Base-by-base conservation (phyloP, 1,140 invertebrate genomes). In the Eciton burchellii region DNA sequence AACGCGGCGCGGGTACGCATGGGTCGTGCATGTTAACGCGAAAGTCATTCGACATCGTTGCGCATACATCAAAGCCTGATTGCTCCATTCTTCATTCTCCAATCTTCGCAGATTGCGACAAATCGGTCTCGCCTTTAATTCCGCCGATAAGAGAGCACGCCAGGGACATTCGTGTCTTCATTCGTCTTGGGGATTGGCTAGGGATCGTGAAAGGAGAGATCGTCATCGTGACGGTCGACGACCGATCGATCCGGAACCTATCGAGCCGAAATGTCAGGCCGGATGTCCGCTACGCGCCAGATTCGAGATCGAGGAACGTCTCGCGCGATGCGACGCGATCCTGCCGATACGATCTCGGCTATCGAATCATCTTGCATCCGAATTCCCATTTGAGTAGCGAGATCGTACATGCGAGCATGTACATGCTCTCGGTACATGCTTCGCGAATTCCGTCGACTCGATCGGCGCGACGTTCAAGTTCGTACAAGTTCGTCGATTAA, bases 381-480 rank as follows among this genome's bases (percentile, higher is more conserved):
- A n/a, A n/a, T n/a, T n/a, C n/a, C n/a, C n/a, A n/a, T n/a, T n/a
- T n/a, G n/a, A n/a, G n/a, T n/a, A n/a, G n/a, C n/a, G n/a, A n/a
- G n/a, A n/a, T n/a, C n/a, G n/a, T 35, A 49, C 57, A 74, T 41
- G 26, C 62, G 56, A 59, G 16, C 72, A 24, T 9, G 45, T 41
- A 76, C 3, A n/a, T n/a, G n/a, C n/a, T n/a, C n/a, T 49, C 29
- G 70, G 43, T 29, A 59, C 45, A 21, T 52, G 52, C 52, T 26
- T 43, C 43, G 43, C 57, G 26, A 1, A 65, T 76, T n/a, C n/a
- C n/a, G n/a, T n/a, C n/a, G n/a, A n/a, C n/a, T n/a, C n/a, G n/a
- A n/a, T n/a, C n/a, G n/a, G n/a, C n/a, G n/a, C 45, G 60, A 26
- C 47, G 73, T 59, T 54, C 59, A 52, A 43, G 73, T 52, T 76